Base-by-base conservation (phyloP, 2,888 invertebrate genomes). In the Scaptomyza cyrtandrae region DNA sequence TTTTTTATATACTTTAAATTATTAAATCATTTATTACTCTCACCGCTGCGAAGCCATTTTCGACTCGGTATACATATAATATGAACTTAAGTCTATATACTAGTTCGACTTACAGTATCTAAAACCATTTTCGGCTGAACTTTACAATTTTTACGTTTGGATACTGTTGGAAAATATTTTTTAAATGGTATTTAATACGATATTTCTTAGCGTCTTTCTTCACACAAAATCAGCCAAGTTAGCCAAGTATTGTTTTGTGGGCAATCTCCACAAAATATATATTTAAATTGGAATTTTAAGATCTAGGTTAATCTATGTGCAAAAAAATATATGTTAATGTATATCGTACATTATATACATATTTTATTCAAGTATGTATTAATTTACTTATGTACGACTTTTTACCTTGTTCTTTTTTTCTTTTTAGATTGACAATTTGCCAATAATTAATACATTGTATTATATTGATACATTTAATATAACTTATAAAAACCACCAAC, bases 291-390 rank as follows among this genome's bases (percentile, higher is more conserved):
- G 59, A 66, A 60, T 56, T 54, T 50, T 55, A 71, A 65, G 69
- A 50, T 66, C 86, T 82, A 82, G 80, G 73, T 85, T 81, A 86
- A 71, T 76, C 85, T 85, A 85, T 85, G 85, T 85, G 86, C 86
- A 86, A 86, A 85, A 85, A 85, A 85, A 24, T 81, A 85, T 80
- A 61, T 78, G 86, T 82, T 70, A 80, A 61, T 75, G 53, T 71
- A 81, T 82, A 80, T 79, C 79, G 77, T 82, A 82, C 82, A 82
- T 75, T 82, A 85, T 80, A 84, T 81, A 84, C 69, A 80, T 75
- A 74, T 75, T 16, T 70, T 68, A 72, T 74, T 50, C 29, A 41
- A 41, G 52, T 75, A 69, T 75, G 65, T 70, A 60, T 70, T 56
- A 68, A 71, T 73, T 69, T 75, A 56, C 74, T 50, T 76, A 68